phyloP scores from a whole-genome alignment of 2,888 invertebrate genomes.

The Cetonia aurata region DNA sequence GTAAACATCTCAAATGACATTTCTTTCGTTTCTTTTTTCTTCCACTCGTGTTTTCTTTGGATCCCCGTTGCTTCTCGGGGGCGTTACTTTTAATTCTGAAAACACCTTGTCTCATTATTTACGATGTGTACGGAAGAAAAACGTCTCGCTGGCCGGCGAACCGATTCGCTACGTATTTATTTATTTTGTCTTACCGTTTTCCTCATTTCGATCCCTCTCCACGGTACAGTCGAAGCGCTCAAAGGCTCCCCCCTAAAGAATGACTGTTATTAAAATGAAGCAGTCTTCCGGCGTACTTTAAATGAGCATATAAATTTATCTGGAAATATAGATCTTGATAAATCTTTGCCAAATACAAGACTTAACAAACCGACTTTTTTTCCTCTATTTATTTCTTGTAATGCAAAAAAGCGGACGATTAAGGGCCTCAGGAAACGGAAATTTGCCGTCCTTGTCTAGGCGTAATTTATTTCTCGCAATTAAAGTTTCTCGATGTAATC shows the following conservation, averaged over 20 bases:
- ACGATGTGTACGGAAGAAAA: not conserved
- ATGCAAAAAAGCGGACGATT: constrained; percentile 27
- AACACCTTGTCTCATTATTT: constrained; percentile 18
- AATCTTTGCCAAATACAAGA: constrained; percentile 39
- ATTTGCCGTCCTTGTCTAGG: constrained; percentile 17
- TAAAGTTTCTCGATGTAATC: constrained; percentile 34
- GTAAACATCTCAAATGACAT: constrained; percentile 14
- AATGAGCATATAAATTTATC: constrained; percentile 42
- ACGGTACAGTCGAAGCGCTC: constrained; percentile 4
- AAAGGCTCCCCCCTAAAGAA: constrained; percentile 35
- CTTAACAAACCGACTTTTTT: constrained; percentile 39
- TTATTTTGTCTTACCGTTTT: constrained; percentile 1
- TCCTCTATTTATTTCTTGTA: constrained; percentile 37
- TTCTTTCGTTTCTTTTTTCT: not conserved
- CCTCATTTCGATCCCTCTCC: constrained; percentile 1
- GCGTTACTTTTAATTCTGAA: constrained; percentile 13
- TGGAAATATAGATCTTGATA: constrained; percentile 42
- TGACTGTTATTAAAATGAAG: constrained; percentile 45
- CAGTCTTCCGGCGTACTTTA: constrained; percentile 44
- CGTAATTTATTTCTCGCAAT: constrained; percentile 36
- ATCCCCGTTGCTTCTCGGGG: not conserved
- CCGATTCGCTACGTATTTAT: constrained; percentile 18
- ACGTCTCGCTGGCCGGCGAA: not conserved
- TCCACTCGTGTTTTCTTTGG: constrained; percentile 3
- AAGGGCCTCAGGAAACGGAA: constrained; percentile 24